phyloP scores from a whole-genome alignment of 2,113 vertebrate species.

The Xiphophorus hellerii region DNA sequence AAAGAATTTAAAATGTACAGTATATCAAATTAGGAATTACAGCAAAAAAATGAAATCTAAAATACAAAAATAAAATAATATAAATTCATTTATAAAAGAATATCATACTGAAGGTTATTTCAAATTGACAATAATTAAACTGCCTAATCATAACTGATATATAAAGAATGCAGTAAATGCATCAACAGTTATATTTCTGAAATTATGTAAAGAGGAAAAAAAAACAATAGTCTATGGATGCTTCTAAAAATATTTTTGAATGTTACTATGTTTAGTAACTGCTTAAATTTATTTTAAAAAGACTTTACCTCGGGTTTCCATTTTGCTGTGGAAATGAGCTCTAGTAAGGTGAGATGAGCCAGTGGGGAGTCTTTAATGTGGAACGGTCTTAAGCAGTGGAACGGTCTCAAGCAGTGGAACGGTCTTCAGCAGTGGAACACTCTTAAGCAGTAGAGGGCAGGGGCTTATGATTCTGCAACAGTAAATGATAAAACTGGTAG shows the following conservation, averaged over 20 bases:
- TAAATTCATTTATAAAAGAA: not conserved
- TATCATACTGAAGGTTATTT: not conserved
- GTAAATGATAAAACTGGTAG: not conserved
- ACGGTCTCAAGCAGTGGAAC: too few relatives aligned
- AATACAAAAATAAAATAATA: not conserved
- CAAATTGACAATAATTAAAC: not conserved
- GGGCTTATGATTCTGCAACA: not conserved
- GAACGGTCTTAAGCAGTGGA: not conserved
- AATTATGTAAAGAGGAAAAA: not conserved
- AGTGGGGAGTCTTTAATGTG: not conserved
- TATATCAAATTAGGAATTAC: not conserved
- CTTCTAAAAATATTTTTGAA: not conserved
- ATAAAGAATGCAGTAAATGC: not conserved
- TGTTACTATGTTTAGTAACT: not conserved
- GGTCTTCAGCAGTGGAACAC: too few relatives aligned
- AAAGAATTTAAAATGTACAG: not conserved
- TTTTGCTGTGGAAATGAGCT: not conserved
- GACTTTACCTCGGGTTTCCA: not conserved
- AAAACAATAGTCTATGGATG: not conserved
- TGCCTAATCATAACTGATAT: not conserved
- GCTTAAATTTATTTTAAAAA: too few relatives aligned
- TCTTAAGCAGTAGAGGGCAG: not conserved
- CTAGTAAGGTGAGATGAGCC: not conserved
- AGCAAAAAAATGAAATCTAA: not conserved
- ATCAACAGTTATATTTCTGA: not conserved